Base-by-base conservation (phyloP, 2,888 invertebrate species). In the Xylota sylvarum region DNA sequence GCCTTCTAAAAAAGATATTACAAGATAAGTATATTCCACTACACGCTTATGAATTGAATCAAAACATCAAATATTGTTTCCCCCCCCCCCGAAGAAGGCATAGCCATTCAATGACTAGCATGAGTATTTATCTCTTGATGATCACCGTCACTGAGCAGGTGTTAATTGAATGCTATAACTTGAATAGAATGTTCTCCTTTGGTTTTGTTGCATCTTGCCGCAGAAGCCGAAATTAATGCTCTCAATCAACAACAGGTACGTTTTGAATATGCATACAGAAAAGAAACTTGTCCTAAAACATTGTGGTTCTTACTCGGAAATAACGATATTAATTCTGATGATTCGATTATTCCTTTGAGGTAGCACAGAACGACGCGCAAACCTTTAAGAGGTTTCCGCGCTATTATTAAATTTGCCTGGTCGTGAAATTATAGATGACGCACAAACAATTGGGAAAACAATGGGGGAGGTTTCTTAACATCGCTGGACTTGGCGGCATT, bases 271-370 rank as follows among this genome's bases (percentile, higher is more conserved):
- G 19, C 62, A 55, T 40, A 35, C 19, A 32, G 23, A 72, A 32
- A 27, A 72, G 69, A 60, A 62, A 78, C 82, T 78, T 86, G 82
- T 86, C 77, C 86, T 86, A 73, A 86, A 86, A 82, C 58, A 85
- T 69, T 82, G 80, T 67, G 74, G 60, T 48, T 77, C 55, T 73
- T 69, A 64, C 74, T 79, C 50, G 73, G 62, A 85, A 77, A 86
- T 73, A 67, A 56, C 77, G 82, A 86, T 86, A 86, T 86, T 82
- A 86, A 82, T 82, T 86, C 65, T 78, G 86, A 86, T 86, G 86
- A 86, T 67, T 82, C 77, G 82, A 78, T 86, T 69, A 82, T 86
- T 86, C 62, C 72, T 82, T 82, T 73, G 73, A 78, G 50, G 48
- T 17, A 43, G 48, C 23, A 40, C 27, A 17, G 67, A 76, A 23